Evolutionary conservation across 2,888 invertebrate genomes (phyloP), one percentile per base, ranked within the genome.

Genomic region (Zonitis immaculata): DNA sequence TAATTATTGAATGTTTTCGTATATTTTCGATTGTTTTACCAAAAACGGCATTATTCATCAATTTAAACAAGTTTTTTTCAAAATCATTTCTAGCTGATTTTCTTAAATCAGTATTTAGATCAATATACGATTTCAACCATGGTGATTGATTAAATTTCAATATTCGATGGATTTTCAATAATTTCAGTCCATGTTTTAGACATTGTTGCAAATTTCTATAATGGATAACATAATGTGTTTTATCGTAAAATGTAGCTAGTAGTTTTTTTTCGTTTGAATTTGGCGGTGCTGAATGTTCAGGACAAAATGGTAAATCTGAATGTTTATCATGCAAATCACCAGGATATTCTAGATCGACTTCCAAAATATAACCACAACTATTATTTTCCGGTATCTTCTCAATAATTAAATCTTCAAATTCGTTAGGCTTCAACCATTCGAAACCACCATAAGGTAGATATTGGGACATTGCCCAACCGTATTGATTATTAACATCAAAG

Each of bases 11-110:
- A 53, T 66, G 61, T 42, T 74, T 75, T 27, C 70, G 57, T 9
- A 73, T 69, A 64, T 76, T 76, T 61, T 74, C 75, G 69, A 76
- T 74, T 1, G 71, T 71, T 65, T 54, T 50, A 11, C 44, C 45
- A 59, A 60, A 12, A 28, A 26, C 20, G 7, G 70, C 74, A 61
- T 76, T 77, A 12, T 42, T 42, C 18, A 42, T 20, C 11, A 42
- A 22, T 42, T 42, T 42, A 11, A 18, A 20, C 14, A 42, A 16
- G 6, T 42, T 22, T 42, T 42, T 42, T 11, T 42, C 42, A 5
- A 42, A 42, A 11, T 2, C n/a, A 22, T 18, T 42, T 42, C 6
- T 42, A 1, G 42, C 42, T 2, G 42, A 14, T 5, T 3, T 5
- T 22, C 18, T 14, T n/a, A 42, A 9, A n/a, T 42, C 2, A 6